Evolutionary conservation across 2,113 vertebrate species (phyloP).

Genomic region (Pandion haliaetus): DNA sequence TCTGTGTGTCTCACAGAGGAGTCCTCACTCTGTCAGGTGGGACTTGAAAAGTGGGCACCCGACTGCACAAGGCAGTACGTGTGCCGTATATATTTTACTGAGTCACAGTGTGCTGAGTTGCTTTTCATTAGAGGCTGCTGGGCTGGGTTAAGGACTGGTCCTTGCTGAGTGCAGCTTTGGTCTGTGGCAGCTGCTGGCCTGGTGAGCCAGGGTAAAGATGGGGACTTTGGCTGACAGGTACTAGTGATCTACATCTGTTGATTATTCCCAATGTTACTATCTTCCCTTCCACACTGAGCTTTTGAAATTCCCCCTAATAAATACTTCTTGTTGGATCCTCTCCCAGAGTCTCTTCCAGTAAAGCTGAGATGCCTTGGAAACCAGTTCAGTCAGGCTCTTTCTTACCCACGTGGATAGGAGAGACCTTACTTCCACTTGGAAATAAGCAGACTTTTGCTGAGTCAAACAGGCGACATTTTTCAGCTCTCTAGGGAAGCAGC

Average conservation of each 20-base stretch:
- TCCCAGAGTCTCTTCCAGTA: neutral
- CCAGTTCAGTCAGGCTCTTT: neutral
- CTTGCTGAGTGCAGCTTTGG: neutral
- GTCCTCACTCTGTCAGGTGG: neutral
- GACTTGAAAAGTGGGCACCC: neutral
- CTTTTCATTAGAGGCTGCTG: neutral
- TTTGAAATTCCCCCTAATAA: neutral
- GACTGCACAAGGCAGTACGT: accelerated
- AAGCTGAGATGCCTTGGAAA: neutral
- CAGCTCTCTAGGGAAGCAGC: neutral
- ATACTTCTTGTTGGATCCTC: neutral
- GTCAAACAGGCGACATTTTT: neutral
- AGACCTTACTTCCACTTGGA: neutral
- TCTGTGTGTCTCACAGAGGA: neutral
- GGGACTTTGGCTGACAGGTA: neutral
- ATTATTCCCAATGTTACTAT: neutral
- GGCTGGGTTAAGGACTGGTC: neutral
- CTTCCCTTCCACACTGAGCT: neutral
- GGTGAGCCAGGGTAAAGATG: neutral
- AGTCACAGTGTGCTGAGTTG: neutral
- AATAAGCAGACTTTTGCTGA: neutral
- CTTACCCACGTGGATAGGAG: accelerated
- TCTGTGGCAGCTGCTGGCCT: neutral
- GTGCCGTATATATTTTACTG: neutral
- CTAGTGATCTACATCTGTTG: accelerated